Evolutionary conservation across 1,140 invertebrate species (phyloP).

Genomic region (Pemphigus obesinymphae): DNA sequence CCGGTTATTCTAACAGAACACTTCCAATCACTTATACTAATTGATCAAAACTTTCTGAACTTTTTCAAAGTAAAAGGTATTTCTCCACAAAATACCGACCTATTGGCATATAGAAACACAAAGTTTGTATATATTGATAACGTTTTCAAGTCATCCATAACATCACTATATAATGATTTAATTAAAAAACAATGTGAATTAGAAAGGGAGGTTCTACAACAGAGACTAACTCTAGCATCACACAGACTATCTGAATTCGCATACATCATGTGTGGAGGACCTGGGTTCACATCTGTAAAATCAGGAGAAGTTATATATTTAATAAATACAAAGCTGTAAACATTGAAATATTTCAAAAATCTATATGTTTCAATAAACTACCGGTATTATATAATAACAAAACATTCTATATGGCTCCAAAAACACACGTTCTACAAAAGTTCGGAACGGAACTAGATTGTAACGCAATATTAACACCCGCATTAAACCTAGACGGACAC

Average conservation of each 20-base stretch:
- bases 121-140: no score
- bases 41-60: background rate
- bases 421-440: background rate
- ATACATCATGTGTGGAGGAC: background rate
- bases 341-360: background rate
- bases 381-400: background rate
- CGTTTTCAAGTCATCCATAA: background rate
- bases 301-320: no score
- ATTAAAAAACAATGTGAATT: no score
- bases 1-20: background rate
- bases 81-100: background rate
- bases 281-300: background rate
- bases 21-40: background rate
- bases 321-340: background rate
- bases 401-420: background rate
- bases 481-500: background rate
- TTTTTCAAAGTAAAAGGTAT: background rate
- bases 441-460: background rate
- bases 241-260: background rate
- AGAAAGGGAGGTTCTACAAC: background rate
- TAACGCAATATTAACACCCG: background rate
- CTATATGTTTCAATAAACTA: background rate
- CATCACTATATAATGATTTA: background rate
- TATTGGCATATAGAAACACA: background rate
- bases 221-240: background rate